Base-by-base conservation (phyloP, 2,113 vertebrate species). In the Caracal caracal region DNA sequence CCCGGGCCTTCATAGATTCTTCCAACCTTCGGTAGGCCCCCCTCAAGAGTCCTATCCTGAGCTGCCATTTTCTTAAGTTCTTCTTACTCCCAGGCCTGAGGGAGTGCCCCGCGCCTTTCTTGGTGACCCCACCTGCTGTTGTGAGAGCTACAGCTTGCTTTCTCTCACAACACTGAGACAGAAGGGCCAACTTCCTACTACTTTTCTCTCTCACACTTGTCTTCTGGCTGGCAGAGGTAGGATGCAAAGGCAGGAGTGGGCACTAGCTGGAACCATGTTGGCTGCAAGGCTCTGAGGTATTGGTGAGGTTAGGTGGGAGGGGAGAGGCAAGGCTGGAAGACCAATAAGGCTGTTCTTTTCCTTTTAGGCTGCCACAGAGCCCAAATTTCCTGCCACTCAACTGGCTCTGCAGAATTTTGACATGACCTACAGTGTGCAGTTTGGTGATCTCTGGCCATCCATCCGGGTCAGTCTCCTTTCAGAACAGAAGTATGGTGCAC, bases 401-500 rank as follows among this genome's bases (percentile, higher is more conserved):
- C 95, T 99, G 95, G 99, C 99, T 33, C 98, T 99, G 88, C 99
- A 99, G 90, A 98, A 99, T 97, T 99, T 99, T 4, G 99, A 99
- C 91, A 65, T 96, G 63, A 99, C 35, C 61, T 99, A 99, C 95
- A 80, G 98, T 43, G 51, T 97, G 53, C 99, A 99, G 91, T 98
- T 99, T 97, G 98, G 98, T 6, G 95, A 98, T 19, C 97, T 98
- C 84, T 99, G 99, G 99, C 99, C 99, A 0, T 99, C 99, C 0
- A 98, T 99, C 26, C 99, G 99, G 0, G 96, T 98, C 1, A 97
- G 98, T 47, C 97, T 99, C 90, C 99, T 99, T 51, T 99, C 99
- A 0, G 99, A 99, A 98, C 99, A 98, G 97, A 99, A 99, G 75
- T 99, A 99, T 0, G 99, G 99, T 0, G 99, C 99, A 0, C 98